Conservation (phyloP, 2,113 vertebrate species). For the Leiothrix lutea region DNA sequence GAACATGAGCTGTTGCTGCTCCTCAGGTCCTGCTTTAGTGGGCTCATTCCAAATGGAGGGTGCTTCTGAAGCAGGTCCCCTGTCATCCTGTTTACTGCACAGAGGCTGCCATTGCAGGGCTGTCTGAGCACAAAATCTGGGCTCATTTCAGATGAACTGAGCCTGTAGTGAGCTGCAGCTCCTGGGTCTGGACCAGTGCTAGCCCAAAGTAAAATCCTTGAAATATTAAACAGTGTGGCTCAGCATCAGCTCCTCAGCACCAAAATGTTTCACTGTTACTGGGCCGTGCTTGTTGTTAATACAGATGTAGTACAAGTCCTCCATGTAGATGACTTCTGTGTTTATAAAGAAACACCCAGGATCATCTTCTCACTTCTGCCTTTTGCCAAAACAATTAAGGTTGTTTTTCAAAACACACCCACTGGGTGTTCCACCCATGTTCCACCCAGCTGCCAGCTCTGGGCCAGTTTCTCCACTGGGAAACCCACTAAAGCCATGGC, state of each 20-base stretch:
- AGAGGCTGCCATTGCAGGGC: neutral
- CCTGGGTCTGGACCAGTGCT: neutral
- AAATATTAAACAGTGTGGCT: neutral
- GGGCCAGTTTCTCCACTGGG: neutral
- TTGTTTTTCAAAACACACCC: neutral
- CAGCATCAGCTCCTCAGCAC: neutral
- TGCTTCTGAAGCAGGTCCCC: neutral
- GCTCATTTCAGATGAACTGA: neutral
- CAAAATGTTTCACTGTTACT: neutral
- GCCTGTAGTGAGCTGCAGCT: neutral
- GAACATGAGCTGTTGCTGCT: slow-evolving; percentile 34
- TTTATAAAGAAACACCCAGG: neutral
- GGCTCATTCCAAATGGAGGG: neutral
- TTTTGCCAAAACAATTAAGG: neutral
- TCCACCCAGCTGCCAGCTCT: neutral
- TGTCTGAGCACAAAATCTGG: neutral
- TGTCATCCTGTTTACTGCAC: neutral
- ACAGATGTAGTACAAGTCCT: neutral
- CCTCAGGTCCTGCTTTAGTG: neutral
- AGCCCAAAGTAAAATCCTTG: neutral
- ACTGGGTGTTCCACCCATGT: fast-evolving
- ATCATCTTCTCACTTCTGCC: neutral
- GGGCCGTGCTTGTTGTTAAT: neutral
- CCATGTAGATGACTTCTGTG: neutral
- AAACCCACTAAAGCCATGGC: neutral